Evolutionary conservation across 2,113 vertebrate species (phyloP).

Genomic region (Sturnus vulgaris): DNA sequence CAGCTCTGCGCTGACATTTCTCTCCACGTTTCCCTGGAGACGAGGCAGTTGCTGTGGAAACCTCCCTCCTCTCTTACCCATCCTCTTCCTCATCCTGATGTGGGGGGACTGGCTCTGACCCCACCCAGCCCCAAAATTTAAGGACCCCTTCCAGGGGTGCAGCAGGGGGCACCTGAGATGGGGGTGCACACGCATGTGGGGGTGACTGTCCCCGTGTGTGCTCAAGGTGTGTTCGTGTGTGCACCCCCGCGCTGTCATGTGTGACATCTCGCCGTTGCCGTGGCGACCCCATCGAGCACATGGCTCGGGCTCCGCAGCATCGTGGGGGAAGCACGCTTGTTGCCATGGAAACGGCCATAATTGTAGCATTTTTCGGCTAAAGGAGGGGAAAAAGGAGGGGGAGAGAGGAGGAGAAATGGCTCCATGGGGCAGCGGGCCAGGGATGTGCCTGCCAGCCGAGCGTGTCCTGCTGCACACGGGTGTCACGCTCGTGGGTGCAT

Average conservation of each 20-base stretch:
- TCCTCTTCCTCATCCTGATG: slow-evolving; percentile 35
- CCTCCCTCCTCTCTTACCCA: slow-evolving; percentile 23
- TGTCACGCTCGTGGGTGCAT: rapidly evolving
- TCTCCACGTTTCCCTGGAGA: slow-evolving; percentile 64
- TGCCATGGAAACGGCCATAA: slow-evolving; percentile 63
- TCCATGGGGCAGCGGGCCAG: neutral
- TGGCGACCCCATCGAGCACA: slow-evolving; percentile 72
- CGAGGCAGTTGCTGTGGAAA: slow-evolving; percentile 71
- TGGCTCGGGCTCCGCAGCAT: slow-evolving; percentile 65
- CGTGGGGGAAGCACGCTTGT: slow-evolving; percentile 71
- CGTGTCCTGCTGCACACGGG: rapidly evolving
- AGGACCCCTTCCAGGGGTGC: neutral
- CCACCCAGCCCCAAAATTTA: neutral
- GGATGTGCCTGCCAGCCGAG: neutral
- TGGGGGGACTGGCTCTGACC: neutral
- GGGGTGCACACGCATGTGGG: rapidly evolving
- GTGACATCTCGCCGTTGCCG: slow-evolving; percentile 71
- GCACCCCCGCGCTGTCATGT: neutral
- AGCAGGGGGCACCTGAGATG: rapidly evolving
- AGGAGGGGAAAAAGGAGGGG: slow-evolving; percentile 11
- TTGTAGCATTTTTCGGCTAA: slow-evolving; percentile 52
- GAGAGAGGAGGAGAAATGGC: neutral
- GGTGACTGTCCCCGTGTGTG: neutral
- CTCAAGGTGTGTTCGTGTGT: neutral
- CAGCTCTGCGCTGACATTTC: slow-evolving; percentile 1